Conservation (phyloP, 2,888 invertebrate genomes). For the Trissoscelio sp. region DNA sequence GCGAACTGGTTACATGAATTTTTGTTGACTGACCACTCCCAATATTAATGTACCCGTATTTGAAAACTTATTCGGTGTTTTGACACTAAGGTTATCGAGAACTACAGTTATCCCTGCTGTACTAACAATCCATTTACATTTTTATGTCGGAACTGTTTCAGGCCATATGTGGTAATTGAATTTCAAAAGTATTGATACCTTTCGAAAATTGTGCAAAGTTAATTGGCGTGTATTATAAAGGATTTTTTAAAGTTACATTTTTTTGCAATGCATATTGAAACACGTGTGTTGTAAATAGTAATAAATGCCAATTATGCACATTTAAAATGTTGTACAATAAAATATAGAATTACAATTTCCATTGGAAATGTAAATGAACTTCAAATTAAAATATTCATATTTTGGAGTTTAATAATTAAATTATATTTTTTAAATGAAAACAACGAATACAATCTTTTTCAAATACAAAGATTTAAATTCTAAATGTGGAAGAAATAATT, state of each 20-base stretch:
- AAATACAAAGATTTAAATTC: too few species aligned
- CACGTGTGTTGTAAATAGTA: neutral
- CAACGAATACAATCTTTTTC: too few species aligned
- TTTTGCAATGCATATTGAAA: neutral
- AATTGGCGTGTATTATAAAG: neutral
- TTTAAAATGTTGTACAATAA: too few species aligned
- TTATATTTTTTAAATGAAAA: too few species aligned
- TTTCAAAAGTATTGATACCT: neutral
- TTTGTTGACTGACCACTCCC: slow-evolving; percentile 37
- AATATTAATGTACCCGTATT: slow-evolving; percentile 31
- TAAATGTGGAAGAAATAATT: too few species aligned
- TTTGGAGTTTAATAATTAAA: too few species aligned
- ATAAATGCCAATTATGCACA: too few species aligned
- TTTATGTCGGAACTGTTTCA: slow-evolving; percentile 9
- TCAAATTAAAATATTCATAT: too few species aligned
- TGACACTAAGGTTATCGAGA: slow-evolving; percentile 42
- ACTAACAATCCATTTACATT: slow-evolving; percentile 30
- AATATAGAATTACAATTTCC: too few species aligned
- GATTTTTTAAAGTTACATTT: neutral
- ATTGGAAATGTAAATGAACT: too few species aligned
- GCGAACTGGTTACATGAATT: slow-evolving; percentile 47
- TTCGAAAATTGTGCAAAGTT: slow-evolving; percentile 1
- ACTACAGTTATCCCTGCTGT: slow-evolving; percentile 37
- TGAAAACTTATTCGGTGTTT: slow-evolving; percentile 21
- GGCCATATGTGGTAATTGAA: neutral